A percentile compares a stretch with the other conserved stretches of the same genome.
Conservation (phyloP, 2,888 invertebrate species). For the Latrodectus hesperus region DNA sequence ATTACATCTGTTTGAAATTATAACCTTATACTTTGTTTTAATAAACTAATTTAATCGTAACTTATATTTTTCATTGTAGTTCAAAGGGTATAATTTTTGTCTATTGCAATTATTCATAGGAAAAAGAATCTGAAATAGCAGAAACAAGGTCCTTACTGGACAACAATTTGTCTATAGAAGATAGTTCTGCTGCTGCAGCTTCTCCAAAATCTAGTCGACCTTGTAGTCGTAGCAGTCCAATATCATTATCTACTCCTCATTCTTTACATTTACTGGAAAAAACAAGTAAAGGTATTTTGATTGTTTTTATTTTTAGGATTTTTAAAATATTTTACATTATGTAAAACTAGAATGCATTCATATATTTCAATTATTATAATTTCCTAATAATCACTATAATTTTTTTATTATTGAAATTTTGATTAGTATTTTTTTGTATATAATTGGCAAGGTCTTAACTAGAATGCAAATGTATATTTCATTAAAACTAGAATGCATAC, state of each 20-base stretch:
- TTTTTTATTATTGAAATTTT: background rate
- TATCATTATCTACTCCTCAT: constrained; percentile 71
- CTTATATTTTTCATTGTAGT: too few species aligned
- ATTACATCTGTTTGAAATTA: too few species aligned
- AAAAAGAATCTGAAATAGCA: constrained; percentile 60
- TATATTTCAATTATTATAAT: background rate
- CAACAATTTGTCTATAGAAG: constrained; percentile 56
- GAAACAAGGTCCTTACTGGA: constrained; percentile 71
- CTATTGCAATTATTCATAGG: constrained; percentile 22
- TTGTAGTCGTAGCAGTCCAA: constrained; percentile 51
- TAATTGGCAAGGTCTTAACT: background rate
- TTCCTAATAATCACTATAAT: background rate
- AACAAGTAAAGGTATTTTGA: constrained; percentile 49
- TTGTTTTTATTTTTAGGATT: background rate
- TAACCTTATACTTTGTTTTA: too few species aligned
- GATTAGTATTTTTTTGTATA: constrained; percentile 4
- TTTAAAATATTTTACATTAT: background rate
- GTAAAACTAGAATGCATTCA: background rate
- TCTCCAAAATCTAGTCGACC: constrained; percentile 56
- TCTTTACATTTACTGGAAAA: constrained; percentile 71
- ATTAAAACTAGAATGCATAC: background rate
- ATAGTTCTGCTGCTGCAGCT: constrained; percentile 14
- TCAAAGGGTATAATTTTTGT: too few species aligned
- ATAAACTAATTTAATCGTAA: too few species aligned
- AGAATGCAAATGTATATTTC: too few species aligned